Percentiles rank a stretch among this genome's conserved stretches.
Evolutionary conservation across 2,888 invertebrate genomes (phyloP).

Genomic region (Eristalis arbustorum): DNA sequence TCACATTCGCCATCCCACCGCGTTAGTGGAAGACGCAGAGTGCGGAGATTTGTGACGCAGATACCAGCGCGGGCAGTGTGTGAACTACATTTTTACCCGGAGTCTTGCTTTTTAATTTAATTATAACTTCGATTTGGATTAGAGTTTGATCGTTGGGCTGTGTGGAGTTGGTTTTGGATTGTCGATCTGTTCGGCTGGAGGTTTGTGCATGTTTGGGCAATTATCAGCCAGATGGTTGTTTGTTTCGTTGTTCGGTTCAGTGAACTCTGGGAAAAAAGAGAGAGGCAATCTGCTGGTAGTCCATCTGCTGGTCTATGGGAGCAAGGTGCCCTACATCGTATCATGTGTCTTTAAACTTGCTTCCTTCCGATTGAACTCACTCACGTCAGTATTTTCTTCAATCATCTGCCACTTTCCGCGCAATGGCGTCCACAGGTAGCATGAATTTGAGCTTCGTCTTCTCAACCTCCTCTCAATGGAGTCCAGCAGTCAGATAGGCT

Average conservation of each 20-base stretch:
- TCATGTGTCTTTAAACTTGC: too few species aligned
- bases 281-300: too few species aligned
- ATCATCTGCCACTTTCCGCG: too few species aligned
- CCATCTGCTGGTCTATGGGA: too few species aligned
- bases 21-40: constrained; percentile 8
- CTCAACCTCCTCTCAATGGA: too few species aligned
- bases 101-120: constrained; percentile 2
- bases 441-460: too few species aligned
- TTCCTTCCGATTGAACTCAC: too few species aligned
- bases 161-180: background rate
- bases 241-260: background rate
- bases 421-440: too few species aligned
- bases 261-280: background rate
- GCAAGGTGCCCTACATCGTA: too few species aligned
- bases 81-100: constrained; percentile 29
- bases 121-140: constrained; percentile 3
- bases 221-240: background rate
- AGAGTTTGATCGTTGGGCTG: background rate
- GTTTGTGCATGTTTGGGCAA: background rate
- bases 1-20: background rate
- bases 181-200: background rate
- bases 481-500: too few species aligned
- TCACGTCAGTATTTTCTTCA: too few species aligned
- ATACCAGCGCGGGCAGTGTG: background rate
- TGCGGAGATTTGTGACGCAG: constrained; percentile 24